Evolutionary conservation across 1,140 invertebrate genomes (phyloP), one percentile per base, ranked within the genome.

Genomic region (Chymomyza costata): DNA sequence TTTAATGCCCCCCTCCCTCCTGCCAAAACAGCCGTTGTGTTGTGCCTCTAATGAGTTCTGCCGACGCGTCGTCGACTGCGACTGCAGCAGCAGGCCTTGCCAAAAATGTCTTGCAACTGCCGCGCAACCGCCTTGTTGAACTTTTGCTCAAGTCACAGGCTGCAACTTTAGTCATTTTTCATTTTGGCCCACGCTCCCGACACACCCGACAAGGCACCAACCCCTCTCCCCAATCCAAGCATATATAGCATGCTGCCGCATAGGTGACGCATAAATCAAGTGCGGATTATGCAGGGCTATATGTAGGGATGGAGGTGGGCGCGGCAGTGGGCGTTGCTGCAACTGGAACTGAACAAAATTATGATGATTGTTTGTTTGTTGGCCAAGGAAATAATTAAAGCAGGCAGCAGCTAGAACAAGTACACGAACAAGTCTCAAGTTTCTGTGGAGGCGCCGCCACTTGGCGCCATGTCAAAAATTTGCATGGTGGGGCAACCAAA

Each of bases 301-400:
- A 8, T 44, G 14, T 5, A 13, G 3, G 17, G 15, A n/a, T 13
- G 5, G 10, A n/a, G 32, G 38, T 0, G 25, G 13, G 8, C 18
- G 34, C 25, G 41, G 25, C 32, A 25, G 31, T 16, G n/a, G 68
- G 71, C 57, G 62, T 78, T 62, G n/a, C n/a, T n/a, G 66, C 66
- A 64, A 47, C 3, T 8, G 21, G 3, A 3, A 5, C 21, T 25
- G 21, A 3, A 8, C 21, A 25, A 64, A 76, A 78, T 78, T 76
- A 78, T 76, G 66, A 58, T 78, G 71, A 78, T 76, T 76, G 71
- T 76, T n/a, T 76, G 57, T 53, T 59, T 78, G 70, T 62, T 57
- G 58, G 53, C 71, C 71, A 76, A 76, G 71, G 62, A 76, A 76
- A 71, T 76, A 76, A 76, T 76, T 76, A 78, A n/a, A 78, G 71